Conservation (phyloP, 1,140 invertebrate species). For the Drosophila prosaltans region DNA sequence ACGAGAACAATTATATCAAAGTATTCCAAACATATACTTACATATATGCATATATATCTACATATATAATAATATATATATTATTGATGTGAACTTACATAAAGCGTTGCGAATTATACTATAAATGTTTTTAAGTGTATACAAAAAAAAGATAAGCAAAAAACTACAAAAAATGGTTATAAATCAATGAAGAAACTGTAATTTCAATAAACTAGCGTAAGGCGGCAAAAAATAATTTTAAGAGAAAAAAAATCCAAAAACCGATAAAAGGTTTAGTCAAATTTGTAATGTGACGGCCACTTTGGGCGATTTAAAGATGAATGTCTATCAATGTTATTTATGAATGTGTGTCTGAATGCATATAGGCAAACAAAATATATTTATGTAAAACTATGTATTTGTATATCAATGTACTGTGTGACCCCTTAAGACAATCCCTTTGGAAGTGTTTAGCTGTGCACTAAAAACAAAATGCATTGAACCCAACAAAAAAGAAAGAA, state of each 20-base stretch:
- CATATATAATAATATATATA: conserved; percentile 6
- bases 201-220: conserved; percentile 79
- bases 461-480: conserved; percentile 50
- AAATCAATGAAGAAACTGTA: conserved; percentile 80
- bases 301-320: conserved; percentile 10
- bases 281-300: conserved; percentile 48
- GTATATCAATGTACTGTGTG: conserved; percentile 74
- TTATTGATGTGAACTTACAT: conserved; percentile 61
- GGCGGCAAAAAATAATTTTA: conserved; percentile 42
- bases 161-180: conserved; percentile 69
- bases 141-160: conserved; percentile 48
- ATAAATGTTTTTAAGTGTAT: conserved; percentile 77
- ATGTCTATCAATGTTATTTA: conserved; percentile 26
- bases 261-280: conserved; percentile 46
- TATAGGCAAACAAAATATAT: conserved; percentile 44
- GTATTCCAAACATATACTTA: conserved; percentile 34
- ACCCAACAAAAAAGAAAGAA: conserved; percentile 23
- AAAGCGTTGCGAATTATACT: conserved; percentile 54
- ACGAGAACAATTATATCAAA: conserved; percentile 56
- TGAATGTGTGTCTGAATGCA: conserved; percentile 3
- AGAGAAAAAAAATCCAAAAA: conserved; percentile 37
- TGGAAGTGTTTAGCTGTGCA: conserved; percentile 57
- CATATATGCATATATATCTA: not conserved
- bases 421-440: conserved; percentile 78
- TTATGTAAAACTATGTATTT: conserved; percentile 75